Evolutionary conservation across 2,797 vertebrate species (phyloP).

Genomic region (Botia almorhae): DNA sequence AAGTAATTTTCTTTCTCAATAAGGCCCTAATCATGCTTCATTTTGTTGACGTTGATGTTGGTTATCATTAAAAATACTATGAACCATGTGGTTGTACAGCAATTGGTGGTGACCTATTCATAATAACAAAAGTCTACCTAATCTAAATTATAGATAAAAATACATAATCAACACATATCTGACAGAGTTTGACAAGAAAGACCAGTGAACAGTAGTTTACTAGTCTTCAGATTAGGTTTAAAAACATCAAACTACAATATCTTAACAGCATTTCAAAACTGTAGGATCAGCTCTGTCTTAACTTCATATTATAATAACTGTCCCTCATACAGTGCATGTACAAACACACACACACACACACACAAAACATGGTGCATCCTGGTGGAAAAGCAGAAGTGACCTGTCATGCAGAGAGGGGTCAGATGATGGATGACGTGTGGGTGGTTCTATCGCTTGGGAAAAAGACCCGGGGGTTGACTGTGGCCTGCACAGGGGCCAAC

Average conservation of each 20-base stretch:
- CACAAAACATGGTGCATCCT: slow-evolving; percentile 66
- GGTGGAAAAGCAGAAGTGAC: slow-evolving; percentile 62
- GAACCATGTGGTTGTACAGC: not conserved
- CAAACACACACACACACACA: slow-evolving; percentile 18
- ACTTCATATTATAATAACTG: slow-evolving; percentile 29
- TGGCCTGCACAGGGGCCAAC: slow-evolving; percentile 89
- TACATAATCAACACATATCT: slow-evolving; percentile 30
- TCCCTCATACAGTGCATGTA: not conserved
- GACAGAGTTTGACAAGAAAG: slow-evolving; percentile 17
- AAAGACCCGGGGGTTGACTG: slow-evolving; percentile 92
- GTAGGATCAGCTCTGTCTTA: slow-evolving; percentile 24
- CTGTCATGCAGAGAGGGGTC: slow-evolving; percentile 60
- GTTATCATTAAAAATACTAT: slow-evolving; percentile 18
- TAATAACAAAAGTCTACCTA: slow-evolving; percentile 26
- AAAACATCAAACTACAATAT: not conserved
- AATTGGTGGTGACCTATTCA: not conserved
- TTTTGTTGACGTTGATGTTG: slow-evolving; percentile 2
- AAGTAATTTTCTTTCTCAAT: not conserved
- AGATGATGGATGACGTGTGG: slow-evolving; percentile 66
- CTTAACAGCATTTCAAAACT: not conserved
- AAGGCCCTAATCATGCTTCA: not conserved
- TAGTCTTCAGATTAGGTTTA: slow-evolving; percentile 12
- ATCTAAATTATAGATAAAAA: slow-evolving; percentile 31
- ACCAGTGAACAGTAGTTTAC: not conserved
- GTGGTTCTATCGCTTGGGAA: slow-evolving; percentile 88